Evolutionary conservation across 2,888 invertebrate genomes (phyloP).

Genomic region (Erpobdella octoculata): DNA sequence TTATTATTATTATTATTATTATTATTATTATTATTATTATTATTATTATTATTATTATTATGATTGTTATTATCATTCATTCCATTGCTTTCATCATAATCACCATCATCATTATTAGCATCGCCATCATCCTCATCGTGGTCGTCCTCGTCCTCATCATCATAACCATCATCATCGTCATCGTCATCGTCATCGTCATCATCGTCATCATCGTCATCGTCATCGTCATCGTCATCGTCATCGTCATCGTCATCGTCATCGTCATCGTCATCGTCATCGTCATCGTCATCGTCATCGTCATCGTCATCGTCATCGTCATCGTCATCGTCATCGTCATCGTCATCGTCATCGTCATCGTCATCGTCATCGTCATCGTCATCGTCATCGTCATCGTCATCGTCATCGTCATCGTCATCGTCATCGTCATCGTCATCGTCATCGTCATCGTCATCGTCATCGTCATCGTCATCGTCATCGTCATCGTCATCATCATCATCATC

Average conservation of each 20-base stretch:
- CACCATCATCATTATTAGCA: too few species aligned
- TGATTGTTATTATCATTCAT: too few species aligned
- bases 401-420: not conserved
- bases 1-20: too few species aligned
- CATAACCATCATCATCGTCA: constrained; percentile 25
- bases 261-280: constrained; percentile 3
- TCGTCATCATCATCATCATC: constrained; percentile 18
- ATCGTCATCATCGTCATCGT: constrained; percentile 20
- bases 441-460: constrained; percentile 12
- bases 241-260: constrained; percentile 6
- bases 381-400: too few species aligned
- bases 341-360: not conserved
- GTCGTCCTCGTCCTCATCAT: constrained; percentile 19
- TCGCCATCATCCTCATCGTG: too few species aligned
- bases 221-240: constrained; percentile 19
- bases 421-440: not conserved
- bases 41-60: too few species aligned
- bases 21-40: too few species aligned
- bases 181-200: constrained; percentile 24
- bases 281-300: constrained; percentile 6
- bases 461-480: constrained; percentile 21
- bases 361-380: not conserved
- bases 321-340: constrained; percentile 5
- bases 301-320: constrained; percentile 8
- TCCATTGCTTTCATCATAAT: too few species aligned